These are phyloP conservation scores for Catharus ustulatus DNA, from an alignment of 2,797 vertebrate genomes.

Conservation along the genomic window DNA sequence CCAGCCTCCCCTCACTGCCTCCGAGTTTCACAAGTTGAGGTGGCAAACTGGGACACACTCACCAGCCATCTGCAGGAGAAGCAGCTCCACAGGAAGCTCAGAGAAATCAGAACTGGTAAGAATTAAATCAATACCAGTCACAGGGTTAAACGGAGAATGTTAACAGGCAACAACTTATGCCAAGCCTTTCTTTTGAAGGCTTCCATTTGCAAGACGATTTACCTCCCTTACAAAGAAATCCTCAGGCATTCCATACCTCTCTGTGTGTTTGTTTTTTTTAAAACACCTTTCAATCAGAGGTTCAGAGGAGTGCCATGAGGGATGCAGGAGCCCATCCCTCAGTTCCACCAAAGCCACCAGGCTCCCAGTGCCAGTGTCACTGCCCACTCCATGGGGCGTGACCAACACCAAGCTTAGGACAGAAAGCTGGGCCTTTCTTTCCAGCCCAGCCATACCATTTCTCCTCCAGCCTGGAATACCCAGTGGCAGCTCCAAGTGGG, in stretches of 20 bases:
- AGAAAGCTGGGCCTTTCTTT: neutral
- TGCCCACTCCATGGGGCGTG: neutral
- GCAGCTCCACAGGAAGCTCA: neutral
- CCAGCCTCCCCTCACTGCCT: neutral
- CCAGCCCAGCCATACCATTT: neutral
- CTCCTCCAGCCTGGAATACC: accelerated
- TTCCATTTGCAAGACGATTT: neutral
- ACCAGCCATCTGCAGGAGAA: neutral
- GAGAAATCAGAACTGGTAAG: neutral
- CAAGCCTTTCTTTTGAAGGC: neutral
- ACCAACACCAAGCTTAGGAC: neutral
- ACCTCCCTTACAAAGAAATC: neutral
- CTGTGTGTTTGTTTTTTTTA: accelerated
- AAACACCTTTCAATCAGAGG: neutral
- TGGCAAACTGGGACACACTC: neutral
- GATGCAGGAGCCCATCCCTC: neutral
- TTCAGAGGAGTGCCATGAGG: neutral
- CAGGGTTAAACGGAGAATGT: neutral
- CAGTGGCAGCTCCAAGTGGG: accelerated
- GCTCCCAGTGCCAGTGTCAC: neutral
- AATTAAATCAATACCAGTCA: neutral
- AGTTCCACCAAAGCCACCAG: neutral
- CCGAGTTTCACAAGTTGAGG: neutral
- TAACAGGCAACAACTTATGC: neutral
- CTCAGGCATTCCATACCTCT: neutral